Percentiles rank a stretch among this genome's conserved stretches.
Conservation (phyloP, 2,888 invertebrate genomes). For the Drosophila mimica region DNA sequence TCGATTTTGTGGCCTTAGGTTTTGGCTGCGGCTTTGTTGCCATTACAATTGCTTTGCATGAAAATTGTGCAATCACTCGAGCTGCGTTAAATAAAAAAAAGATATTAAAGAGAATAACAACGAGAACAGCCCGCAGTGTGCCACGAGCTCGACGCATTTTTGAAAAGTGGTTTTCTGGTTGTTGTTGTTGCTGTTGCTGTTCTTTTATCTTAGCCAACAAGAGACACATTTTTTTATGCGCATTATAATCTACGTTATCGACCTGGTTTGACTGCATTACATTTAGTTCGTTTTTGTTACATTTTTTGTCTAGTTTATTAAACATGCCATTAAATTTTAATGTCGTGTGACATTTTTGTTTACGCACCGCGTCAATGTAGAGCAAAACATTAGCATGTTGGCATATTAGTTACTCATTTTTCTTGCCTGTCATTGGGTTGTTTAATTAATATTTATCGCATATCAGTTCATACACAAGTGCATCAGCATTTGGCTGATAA, state of each 20-base stretch:
- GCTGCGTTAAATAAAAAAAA: constrained; percentile 2
- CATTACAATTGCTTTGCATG: constrained; percentile 71
- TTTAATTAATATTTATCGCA: constrained; percentile 72
- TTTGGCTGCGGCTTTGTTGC: constrained; percentile 53
- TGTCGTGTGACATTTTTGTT: constrained; percentile 71
- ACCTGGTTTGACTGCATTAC: constrained; percentile 63
- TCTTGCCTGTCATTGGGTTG: constrained; percentile 58
- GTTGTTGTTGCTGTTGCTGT: constrained; percentile 18
- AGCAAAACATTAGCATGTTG: constrained; percentile 66
- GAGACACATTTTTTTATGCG: constrained; percentile 23
- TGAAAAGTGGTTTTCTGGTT: constrained; percentile 62
- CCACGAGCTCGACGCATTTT: constrained; percentile 52
- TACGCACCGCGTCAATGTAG: constrained; percentile 61
- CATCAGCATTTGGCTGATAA: constrained; percentile 38
- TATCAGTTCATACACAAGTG: constrained; percentile 29
- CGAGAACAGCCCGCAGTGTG: constrained; percentile 26
- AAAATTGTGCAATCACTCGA: constrained; percentile 57
- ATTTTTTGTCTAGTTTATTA: constrained; percentile 36
- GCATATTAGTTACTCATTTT: constrained; percentile 61
- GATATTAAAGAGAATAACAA: constrained; percentile 8
- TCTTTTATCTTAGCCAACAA: constrained; percentile 36
- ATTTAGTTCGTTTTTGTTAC: constrained; percentile 46
- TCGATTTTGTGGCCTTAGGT: constrained; percentile 61
- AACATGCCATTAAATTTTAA: constrained; percentile 70
- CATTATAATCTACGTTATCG: constrained; percentile 58